These are phyloP conservation scores for Zeus faber DNA, from an alignment of 2,113 vertebrate genomes.

Conservation along the genomic window DNA sequence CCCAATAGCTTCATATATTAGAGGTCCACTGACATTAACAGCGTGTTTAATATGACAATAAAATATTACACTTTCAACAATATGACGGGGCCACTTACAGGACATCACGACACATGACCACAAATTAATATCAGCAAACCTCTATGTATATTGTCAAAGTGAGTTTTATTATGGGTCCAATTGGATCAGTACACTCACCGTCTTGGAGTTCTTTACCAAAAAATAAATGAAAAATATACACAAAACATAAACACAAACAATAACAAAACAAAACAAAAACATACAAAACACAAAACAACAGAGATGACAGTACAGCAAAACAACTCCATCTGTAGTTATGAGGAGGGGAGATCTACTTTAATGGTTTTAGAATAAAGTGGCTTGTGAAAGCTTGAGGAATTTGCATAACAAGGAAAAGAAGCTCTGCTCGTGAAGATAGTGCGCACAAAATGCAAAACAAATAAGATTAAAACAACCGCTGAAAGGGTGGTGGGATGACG, in stretches of 20 bases:
- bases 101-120: conserved; percentile 6
- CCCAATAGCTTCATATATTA: conserved; percentile 79
- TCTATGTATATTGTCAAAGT: conserved; percentile 73
- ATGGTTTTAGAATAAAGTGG: conserved; percentile 9
- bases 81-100: conserved; percentile 10
- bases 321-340: conserved; percentile 46
- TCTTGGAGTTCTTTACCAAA: conserved; percentile 75
- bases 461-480: conserved; percentile 9
- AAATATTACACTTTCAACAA: neutral
- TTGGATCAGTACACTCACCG: conserved; percentile 74
- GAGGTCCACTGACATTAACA: conserved; percentile 76
- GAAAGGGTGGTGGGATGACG: conserved; percentile 29
- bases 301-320: conserved; percentile 58
- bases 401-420: conserved; percentile 11
- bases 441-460: conserved; percentile 26
- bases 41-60: conserved; percentile 6
- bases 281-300: conserved; percentile 44
- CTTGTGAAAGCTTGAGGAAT: conserved; percentile 25
- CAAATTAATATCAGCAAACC: conserved; percentile 74
- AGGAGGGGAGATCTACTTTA: conserved; percentile 27
- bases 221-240: conserved; percentile 7
- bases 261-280: conserved; percentile 22
- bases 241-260: conserved; percentile 17
- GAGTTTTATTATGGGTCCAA: conserved; percentile 57
- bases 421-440: conserved; percentile 18